phyloP scores from a whole-genome alignment of 64 coral and sea anemone genomes.

The Hydrozoanthus tunicans region DNA sequence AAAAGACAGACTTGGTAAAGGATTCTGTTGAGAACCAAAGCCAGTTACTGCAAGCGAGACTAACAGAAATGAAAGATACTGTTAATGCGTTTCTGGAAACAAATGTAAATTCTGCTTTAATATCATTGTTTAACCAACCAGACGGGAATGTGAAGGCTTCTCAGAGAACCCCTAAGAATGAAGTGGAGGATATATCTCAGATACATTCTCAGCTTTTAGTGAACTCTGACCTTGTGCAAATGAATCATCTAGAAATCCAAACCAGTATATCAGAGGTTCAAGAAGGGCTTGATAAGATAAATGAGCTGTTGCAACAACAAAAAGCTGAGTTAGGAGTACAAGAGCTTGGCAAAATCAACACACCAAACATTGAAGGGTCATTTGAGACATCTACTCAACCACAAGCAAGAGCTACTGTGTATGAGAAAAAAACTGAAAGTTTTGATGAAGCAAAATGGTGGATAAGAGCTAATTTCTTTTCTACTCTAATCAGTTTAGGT shows the following conservation, averaged over 20 bases:
- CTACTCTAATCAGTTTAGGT: conserved; percentile 36
- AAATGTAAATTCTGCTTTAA: conserved; percentile 43
- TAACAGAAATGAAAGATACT: conserved; percentile 49
- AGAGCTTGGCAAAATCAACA: neutral
- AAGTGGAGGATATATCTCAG: conserved; percentile 6
- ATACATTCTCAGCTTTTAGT: conserved; percentile 6
- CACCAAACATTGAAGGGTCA: neutral
- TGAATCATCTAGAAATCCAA: conserved; percentile 26
- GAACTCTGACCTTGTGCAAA: conserved; percentile 44
- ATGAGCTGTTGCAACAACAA: conserved; percentile 37
- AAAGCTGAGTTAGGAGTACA: neutral
- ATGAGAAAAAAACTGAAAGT: neutral
- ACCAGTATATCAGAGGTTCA: conserved; percentile 40
- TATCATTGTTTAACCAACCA: conserved; percentile 41
- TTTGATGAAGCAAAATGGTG: conserved; percentile 54
- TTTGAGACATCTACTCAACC: neutral
- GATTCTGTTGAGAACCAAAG: conserved; percentile 37
- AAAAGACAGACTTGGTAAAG: conserved; percentile 58
- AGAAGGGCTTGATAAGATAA: conserved; percentile 15
- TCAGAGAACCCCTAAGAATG: neutral
- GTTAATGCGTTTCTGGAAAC: conserved; percentile 40
- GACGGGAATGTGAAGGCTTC: neutral
- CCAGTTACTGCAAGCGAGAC: neutral
- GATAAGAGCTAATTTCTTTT: conserved; percentile 46
- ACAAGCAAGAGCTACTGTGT: neutral